A percentile compares a stretch with the other conserved stretches of the same genome.
Evolutionary conservation across 2,888 invertebrate species (phyloP).

Genomic region (Pelosia muscerda): DNA sequence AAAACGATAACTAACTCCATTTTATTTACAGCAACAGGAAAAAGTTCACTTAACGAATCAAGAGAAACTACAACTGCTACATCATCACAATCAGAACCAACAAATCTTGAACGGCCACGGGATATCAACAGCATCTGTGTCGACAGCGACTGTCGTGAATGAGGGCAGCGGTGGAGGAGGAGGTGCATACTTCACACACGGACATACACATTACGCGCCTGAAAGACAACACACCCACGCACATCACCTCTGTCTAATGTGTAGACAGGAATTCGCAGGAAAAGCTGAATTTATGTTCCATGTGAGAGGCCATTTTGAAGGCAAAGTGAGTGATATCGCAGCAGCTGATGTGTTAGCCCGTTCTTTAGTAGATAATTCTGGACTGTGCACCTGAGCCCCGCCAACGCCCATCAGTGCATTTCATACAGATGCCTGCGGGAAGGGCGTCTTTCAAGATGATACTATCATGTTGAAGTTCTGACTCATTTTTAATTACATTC

Average conservation of each 20-base stretch:
- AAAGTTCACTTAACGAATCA: slow-evolving; percentile 83
- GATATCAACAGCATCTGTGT: slow-evolving; percentile 78
- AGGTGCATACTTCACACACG: slow-evolving; percentile 80
- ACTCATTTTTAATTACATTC: slow-evolving; percentile 43
- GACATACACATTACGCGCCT: slow-evolving; percentile 80
- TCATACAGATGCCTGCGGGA: slow-evolving; percentile 74
- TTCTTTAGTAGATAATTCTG: slow-evolving; percentile 84
- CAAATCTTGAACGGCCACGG: slow-evolving; percentile 82
- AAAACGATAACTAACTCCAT: background rate
- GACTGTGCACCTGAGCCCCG: slow-evolving; percentile 85
- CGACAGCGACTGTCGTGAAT: slow-evolving; percentile 80
- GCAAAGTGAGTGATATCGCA: slow-evolving; percentile 83
- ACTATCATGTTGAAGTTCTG: slow-evolving; percentile 82
- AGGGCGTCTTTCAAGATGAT: slow-evolving; percentile 79
- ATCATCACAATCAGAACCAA: slow-evolving; percentile 83
- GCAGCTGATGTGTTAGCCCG: slow-evolving; percentile 84
- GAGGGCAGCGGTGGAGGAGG: slow-evolving; percentile 68
- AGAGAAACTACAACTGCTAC: slow-evolving; percentile 80
- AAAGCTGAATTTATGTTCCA: slow-evolving; percentile 91
- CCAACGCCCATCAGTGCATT: slow-evolving; percentile 77
- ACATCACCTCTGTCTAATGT: slow-evolving; percentile 88
- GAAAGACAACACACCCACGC: slow-evolving; percentile 82
- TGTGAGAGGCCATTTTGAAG: slow-evolving; percentile 89
- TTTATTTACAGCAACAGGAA: slow-evolving; percentile 76
- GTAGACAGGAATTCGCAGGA: slow-evolving; percentile 88